Base-by-base conservation (phyloP, 2,797 vertebrate genomes). In the Oreochromis mossambicus region DNA sequence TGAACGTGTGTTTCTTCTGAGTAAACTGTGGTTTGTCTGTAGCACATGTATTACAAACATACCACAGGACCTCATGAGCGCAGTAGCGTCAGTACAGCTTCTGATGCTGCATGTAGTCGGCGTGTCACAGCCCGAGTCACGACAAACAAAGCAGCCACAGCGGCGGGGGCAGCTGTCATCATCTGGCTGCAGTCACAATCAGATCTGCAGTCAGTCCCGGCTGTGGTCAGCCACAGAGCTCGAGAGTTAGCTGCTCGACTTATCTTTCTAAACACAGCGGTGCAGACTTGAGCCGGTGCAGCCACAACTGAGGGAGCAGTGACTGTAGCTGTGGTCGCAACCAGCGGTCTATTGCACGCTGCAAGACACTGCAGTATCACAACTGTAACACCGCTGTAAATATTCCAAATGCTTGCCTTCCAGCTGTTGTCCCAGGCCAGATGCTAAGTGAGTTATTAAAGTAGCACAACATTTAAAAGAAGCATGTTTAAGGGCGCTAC, bases 241-340 rank as follows among this genome's bases (percentile, higher is more conserved):
- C 3, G 10, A 48, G 68, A 75, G 15, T 75, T 8, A 75, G 70
- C 70, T 75, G 70, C 46, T 50, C 17, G 46, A 75, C 26, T 48
- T 75, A 32, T 50, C 46, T 50, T 5, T 50, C 17, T 50, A 75
- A 75, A 75, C 46, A 50, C 70, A n/a, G 70, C 46, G 70, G 46
- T 75, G 70, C 43, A 75, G 70, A 11, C 43, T 50, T 26, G 17
- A 75, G 70, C 70, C 10, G 9, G 26, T 32, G 70, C 70, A n/a
- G 46, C 70, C 70, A 75, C 70, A 75, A 50, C 70, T 75, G 70
- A 75, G 46, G 11, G 70, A 75, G 70, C 70, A 8, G 70, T 2
- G 70, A 75, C 17, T 50, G 24, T 8, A n/a, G 10, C 46, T 75
- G 70, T 50, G 70, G 46, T 32, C 10, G 4, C 0, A 75, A 32